phyloP scores from a whole-genome alignment of 2,797 vertebrate genomes.

The Peromyscus nudipes region DNA sequence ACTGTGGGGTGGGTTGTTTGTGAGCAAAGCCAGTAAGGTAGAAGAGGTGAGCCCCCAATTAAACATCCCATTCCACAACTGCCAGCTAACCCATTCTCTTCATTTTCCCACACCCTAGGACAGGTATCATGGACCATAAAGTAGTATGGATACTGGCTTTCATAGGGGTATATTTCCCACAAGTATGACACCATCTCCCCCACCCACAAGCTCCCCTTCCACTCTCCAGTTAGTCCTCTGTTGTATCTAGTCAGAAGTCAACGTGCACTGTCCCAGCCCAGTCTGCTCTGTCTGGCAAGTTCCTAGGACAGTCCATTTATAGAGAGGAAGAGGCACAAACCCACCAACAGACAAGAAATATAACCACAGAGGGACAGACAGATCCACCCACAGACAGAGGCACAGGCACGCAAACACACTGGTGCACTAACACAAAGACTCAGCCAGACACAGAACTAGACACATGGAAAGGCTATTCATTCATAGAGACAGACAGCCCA shows the following conservation, averaged over 20 bases:
- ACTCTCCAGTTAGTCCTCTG: neutral
- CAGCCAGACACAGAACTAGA: neutral
- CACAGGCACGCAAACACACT: neutral
- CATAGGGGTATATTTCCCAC: neutral
- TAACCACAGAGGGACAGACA: slow-evolving; percentile 13
- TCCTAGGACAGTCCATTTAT: slow-evolving; percentile 16
- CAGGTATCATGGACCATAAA: neutral
- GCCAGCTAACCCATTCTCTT: slow-evolving; percentile 36
- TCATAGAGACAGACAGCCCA: neutral
- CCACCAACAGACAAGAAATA: neutral
- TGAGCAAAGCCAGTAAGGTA: neutral
- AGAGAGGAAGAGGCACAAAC: neutral
- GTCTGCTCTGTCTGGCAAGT: neutral
- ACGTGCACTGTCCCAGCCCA: neutral
- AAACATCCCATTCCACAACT: slow-evolving; percentile 35
- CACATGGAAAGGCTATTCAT: neutral
- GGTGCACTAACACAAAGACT: neutral
- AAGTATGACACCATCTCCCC: neutral
- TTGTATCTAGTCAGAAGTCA: slow-evolving; percentile 27
- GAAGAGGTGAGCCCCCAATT: neutral
- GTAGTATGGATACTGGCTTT: neutral
- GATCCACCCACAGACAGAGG: neutral
- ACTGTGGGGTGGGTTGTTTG: neutral
- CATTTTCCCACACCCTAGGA: neutral
- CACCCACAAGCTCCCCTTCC: neutral